phyloP scores from a whole-genome alignment of 2,888 invertebrate genomes.

The Pyralis farinalis region DNA sequence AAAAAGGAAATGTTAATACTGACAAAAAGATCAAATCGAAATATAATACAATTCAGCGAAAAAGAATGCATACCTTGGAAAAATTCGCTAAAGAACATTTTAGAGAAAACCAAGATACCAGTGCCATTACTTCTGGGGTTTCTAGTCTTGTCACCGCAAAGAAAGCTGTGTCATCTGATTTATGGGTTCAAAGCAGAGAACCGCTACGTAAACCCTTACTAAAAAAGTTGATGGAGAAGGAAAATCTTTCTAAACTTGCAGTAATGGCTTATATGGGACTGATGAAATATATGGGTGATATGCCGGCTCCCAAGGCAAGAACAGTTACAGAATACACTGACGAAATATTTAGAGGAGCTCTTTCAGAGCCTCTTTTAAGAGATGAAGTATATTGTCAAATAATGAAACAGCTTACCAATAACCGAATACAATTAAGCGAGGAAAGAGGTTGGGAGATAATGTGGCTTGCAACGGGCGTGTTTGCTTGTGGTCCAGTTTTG shows the following conservation, averaged over 20 bases:
- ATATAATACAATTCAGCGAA: constrained; percentile 81
- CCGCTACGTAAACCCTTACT: constrained; percentile 91
- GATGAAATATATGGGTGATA: constrained; percentile 92
- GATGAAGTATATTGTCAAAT: constrained; percentile 97
- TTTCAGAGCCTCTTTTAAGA: constrained; percentile 87
- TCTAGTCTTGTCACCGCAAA: constrained; percentile 85
- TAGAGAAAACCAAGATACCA: constrained; percentile 72
- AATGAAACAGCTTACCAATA: constrained; percentile 96
- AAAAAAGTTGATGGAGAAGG: constrained; percentile 86
- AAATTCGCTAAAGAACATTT: constrained; percentile 93
- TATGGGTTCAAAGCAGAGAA: constrained; percentile 92
- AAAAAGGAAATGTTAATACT: constrained; percentile 75
- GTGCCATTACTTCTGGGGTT: constrained; percentile 81
- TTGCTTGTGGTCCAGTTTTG: constrained; percentile 88
- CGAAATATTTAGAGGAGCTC: constrained; percentile 89
- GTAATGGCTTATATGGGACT: constrained; percentile 88
- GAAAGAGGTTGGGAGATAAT: constrained; percentile 97
- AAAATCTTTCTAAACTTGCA: constrained; percentile 86
- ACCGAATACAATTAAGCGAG: constrained; percentile 90
- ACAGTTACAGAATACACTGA: constrained; percentile 92
- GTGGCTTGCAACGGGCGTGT: constrained; percentile 94
- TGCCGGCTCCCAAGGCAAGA: constrained; percentile 89
- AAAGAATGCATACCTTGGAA: constrained; percentile 90
- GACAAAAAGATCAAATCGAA: constrained; percentile 66
- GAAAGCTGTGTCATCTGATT: constrained; percentile 84